Percentiles rank a stretch among this genome's conserved stretches.
Conservation (phyloP, 2,113 vertebrate genomes). For the Grammomys surdaster region DNA sequence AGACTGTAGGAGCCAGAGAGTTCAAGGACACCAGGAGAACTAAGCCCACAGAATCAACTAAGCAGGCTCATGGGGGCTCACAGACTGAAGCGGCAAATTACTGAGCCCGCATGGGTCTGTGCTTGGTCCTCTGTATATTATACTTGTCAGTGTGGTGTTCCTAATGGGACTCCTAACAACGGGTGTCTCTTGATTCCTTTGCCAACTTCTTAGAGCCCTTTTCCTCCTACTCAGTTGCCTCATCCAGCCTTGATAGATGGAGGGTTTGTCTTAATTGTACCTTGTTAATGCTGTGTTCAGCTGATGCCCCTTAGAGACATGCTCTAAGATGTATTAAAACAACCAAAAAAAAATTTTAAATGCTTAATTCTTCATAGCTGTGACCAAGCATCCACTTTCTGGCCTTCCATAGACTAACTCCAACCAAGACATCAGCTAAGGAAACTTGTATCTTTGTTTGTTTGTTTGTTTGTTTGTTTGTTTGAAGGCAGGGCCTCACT, state of each 20-base stretch:
- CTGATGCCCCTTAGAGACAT: background rate
- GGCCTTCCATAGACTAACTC: background rate
- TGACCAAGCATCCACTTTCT: background rate
- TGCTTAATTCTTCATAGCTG: accelerated
- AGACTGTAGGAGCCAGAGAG: background rate
- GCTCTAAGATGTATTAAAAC: background rate
- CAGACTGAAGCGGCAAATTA: background rate
- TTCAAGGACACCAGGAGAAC: background rate
- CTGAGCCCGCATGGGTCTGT: background rate
- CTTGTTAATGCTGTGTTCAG: background rate
- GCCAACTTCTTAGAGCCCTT: background rate
- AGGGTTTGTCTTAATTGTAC: background rate
- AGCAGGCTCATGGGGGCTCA: background rate
- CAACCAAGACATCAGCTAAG: background rate
- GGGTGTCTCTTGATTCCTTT: background rate
- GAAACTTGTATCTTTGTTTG: background rate
- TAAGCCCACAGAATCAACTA: background rate
- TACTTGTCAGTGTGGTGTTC: background rate
- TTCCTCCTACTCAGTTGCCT: background rate
- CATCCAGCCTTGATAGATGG: background rate
- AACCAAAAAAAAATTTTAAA: background rate
- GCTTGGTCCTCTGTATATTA: background rate
- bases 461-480: background rate
- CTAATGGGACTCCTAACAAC: background rate
- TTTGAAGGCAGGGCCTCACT: background rate